Base-by-base conservation (phyloP, 2,113 vertebrate species). In the Pseudorasbora parva region DNA sequence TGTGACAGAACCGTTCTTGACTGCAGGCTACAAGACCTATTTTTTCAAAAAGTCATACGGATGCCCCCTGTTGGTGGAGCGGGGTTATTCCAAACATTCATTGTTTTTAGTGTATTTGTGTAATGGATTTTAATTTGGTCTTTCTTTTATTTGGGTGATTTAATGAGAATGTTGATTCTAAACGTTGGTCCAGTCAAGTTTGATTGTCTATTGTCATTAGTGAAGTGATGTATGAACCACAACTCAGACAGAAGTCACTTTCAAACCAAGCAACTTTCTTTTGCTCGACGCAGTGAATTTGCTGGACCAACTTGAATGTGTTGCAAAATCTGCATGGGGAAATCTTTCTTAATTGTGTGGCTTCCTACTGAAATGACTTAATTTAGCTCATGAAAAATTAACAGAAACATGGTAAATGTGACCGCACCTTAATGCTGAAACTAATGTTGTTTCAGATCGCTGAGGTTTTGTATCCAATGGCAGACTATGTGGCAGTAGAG, bases 401-500 rank as follows among this genome's bases (percentile, higher is more conserved):
- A 33, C 5, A 41, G 33, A 30, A 64, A 6, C 5, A 54, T 54
- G 51, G 27, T 64, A 41, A 41, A 69, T 41, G 11, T 25, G 1
- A 72, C 1, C 1, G 12, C 12, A 72, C n/a, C n/a, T 47, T 47
- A 25, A 72, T 51, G 19, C 9, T 41, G 11, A 69, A 21, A n/a
- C 66, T n/a, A n/a, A 69, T 69, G 14, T 25, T 30, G 2, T 64
- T 71, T 49, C 88, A 99, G 98, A 96, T 99, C 85, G 97, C 96
- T 0, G 98, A 99, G 88, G 96, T 97, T 82, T 86, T 95, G 76
- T 95, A 95, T 83, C 97, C 98, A 2, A 90, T 94, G 45, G 98
- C 97, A 1, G 96, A 97, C 81, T 88, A 94, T 74, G 87, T 93
- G 0, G 30, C 92, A 0, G 92, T 99, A 78, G 98, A 98, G 85